These are phyloP conservation scores for Carlito syrichta DNA, from an alignment of 2,113 vertebrate genomes.

Conservation along the genomic window DNA sequence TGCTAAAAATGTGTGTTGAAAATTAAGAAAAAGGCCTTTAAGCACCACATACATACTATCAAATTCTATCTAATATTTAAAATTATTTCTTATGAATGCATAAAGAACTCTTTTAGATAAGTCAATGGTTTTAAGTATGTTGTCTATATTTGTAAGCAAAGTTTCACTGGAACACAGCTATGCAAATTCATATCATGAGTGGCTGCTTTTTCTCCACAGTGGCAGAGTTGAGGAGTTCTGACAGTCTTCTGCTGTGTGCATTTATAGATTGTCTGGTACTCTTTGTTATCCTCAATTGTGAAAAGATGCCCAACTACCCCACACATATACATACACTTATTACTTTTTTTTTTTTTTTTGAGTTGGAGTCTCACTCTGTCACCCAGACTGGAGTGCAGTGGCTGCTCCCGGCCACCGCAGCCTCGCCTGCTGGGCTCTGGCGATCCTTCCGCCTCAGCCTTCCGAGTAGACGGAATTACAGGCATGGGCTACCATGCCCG, in stretches of 20 bases:
- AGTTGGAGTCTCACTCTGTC: no score
- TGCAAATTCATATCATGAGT: fast-evolving
- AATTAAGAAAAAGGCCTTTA: background rate
- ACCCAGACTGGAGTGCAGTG: no score
- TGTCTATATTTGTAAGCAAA: background rate
- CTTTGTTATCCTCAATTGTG: background rate
- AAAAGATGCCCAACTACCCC: background rate
- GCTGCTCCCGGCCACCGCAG: no score
- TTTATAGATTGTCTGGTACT: background rate
- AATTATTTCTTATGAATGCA: background rate
- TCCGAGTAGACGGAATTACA: no score
- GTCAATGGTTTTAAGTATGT: background rate
- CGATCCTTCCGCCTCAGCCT: no score
- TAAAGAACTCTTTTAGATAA: background rate
- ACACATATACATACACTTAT: background rate
- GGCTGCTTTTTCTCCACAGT: background rate
- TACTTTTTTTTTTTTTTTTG: no score
- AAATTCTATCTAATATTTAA: background rate
- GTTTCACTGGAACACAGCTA: background rate
- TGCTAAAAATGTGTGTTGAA: background rate
- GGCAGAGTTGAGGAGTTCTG: background rate
- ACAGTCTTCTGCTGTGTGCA: background rate
- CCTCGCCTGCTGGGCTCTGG: no score
- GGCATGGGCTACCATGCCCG: no score
- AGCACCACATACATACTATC: background rate